phyloP scores from a whole-genome alignment of 2,797 vertebrate genomes.

The Darevskia nairensis region DNA sequence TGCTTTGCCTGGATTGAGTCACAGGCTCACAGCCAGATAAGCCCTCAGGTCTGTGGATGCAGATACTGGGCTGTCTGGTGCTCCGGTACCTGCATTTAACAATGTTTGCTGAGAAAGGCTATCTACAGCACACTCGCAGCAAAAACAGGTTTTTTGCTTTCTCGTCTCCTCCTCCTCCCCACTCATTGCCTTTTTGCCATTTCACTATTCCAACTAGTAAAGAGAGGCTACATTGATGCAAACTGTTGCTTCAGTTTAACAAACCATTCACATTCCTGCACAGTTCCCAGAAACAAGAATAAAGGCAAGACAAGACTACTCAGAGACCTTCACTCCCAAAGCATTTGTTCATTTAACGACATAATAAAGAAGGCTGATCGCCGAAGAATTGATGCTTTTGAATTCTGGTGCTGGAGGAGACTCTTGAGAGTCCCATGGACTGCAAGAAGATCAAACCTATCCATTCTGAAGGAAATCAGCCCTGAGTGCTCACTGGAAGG shows the following conservation, averaged over 20 bases:
- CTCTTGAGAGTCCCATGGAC: no score
- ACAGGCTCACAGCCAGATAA: conserved; percentile 14
- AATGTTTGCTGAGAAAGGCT: background rate
- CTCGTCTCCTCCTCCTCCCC: accelerated
- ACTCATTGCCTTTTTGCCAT: background rate
- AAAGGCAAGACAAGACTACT: background rate
- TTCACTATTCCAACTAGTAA: background rate
- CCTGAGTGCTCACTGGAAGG: no score
- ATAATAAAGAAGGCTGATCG: background rate
- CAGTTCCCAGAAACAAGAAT: background rate
- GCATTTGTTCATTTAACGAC: background rate
- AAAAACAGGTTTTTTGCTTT: background rate
- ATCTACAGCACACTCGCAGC: no score
- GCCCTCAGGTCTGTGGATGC: conserved; percentile 7
- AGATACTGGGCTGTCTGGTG: background rate
- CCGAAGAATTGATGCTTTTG: no score
- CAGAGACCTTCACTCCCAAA: background rate
- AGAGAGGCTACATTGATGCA: background rate
- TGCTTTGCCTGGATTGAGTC: background rate
- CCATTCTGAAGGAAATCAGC: no score
- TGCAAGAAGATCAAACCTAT: no score
- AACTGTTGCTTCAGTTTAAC: background rate
- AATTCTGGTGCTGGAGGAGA: no score
- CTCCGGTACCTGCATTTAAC: background rate
- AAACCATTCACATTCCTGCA: background rate